Evolutionary conservation across 2,888 invertebrate species (phyloP), one percentile per base, ranked within the genome.

Genomic region (Gnatocerus cornutus): DNA sequence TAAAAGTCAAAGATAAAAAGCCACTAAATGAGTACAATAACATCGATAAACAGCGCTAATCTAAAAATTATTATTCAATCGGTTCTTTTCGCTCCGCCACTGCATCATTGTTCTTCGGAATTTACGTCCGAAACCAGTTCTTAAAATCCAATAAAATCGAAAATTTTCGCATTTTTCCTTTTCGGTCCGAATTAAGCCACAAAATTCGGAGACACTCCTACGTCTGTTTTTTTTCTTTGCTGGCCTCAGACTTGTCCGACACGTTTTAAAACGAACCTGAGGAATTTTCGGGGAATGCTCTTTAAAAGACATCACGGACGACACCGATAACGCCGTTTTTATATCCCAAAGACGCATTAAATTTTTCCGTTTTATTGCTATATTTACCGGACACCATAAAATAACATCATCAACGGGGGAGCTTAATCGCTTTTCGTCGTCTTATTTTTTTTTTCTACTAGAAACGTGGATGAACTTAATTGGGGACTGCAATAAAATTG

Each of bases 341-440:
- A 74, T 74, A 73, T 74, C 69, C 71, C 66, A 53, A 78, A 77
- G 79, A 77, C 77, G 77, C 78, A 79, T 80, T 78, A 79, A 77
- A 76, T 76, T 75, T 76, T 78, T 78, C 65, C 77, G 73, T 78
- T 79, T 80, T 79, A 79, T 79, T 78, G 74, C 75, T 73, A 72
- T 73, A 74, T 76, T 76, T 75, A 74, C 72, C 73, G 67, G 72
- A 70, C 65, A 70, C 72, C 69, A 71, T 75, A 73, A 73, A 74
- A 74, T 74, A 71, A 73, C 69, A 71, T 73, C 74, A 73, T 74
- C 72, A 71, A 46, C 62, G 71, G 72, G 52, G 43, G 52, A 50
- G 50, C 50, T 39, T 61, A 48, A 61, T 46, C 27, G 58, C 58
- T 55, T 55, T 39, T 33, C 12, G 12, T 14, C 9, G 3, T 10